Evolutionary conservation across 2,888 invertebrate genomes (phyloP), one percentile per base, ranked within the genome.

Genomic region (Muscina levida): DNA sequence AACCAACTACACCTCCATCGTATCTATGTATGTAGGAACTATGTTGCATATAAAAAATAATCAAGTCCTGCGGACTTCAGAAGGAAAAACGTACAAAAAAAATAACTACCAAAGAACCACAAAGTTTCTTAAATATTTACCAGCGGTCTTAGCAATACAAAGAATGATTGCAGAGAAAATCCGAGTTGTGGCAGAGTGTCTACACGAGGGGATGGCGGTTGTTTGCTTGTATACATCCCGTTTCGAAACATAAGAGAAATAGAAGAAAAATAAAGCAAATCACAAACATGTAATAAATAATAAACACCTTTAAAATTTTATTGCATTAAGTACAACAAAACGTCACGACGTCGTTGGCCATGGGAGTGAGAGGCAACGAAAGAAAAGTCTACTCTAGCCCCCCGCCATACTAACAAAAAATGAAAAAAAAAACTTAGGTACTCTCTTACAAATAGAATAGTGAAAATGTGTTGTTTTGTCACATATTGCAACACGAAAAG

Each of bases 221-320:
- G 31, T 31, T 31, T 31, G 31, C 19, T 39, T 17, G 1, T 24
- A 62, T 22, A 62, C 22, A 42, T 59, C 37, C 62, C 39, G 42
- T 8, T 42, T 22, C 62, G n/a, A 70, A 46, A 59, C 4, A 66
- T 4, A 62, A 66, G 24, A 37, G 62, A 56, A 78, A 17, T 44
- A 37, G 26, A 44, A 66, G 62, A 75, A 59, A 31, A 42, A 65
- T 74, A 73, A 75, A 79, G 79, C 82, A 81, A 83, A 82, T 83
- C 84, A 79, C 81, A 84, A 84, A 84, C 83, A 84, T 83, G 83
- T 82, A 82, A 83, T 84, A 84, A 84, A 84, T 84, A 83, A 83
- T 83, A 85, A 85, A 84, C 84, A 84, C 83, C 83, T 85, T 84
- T 83, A 82, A 79, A 83, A 82, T 83, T 82, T 83, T 83, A 82